Conservation (phyloP, 2,113 vertebrate genomes). For the Bambusicola thoracicus region DNA sequence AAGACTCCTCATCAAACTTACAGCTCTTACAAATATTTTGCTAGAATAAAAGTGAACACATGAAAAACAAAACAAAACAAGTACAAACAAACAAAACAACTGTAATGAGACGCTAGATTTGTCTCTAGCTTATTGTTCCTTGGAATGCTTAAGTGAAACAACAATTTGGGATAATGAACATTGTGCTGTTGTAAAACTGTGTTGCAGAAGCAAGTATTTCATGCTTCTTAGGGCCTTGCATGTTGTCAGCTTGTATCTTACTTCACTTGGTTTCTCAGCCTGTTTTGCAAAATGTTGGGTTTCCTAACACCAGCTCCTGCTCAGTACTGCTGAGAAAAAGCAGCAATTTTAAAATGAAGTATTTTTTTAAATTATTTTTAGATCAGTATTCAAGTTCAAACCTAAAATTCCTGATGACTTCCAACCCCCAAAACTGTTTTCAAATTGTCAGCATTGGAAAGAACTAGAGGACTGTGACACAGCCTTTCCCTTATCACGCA, state of each 20-base stretch:
- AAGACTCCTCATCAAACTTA: not conserved
- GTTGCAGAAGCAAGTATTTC: not conserved
- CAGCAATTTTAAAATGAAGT: not conserved
- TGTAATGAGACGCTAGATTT: not conserved
- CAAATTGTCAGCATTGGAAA: not conserved
- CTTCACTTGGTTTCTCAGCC: conserved; percentile 25
- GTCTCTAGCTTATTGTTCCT: not conserved
- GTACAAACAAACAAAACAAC: not conserved
- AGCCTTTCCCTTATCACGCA: not conserved
- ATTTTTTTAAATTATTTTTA: not conserved
- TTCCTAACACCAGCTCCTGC: conserved; percentile 17
- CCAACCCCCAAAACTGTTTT: not conserved
- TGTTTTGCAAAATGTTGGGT: conserved; percentile 45
- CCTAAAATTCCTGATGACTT: not conserved
- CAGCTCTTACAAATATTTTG: not conserved
- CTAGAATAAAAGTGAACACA: not conserved
- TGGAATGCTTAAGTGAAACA: not conserved
- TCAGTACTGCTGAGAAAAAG: not conserved
- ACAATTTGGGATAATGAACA: not conserved
- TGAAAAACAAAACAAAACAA: not conserved
- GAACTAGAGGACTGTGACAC: not conserved
- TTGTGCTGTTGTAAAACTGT: not conserved
- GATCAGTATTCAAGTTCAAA: not conserved
- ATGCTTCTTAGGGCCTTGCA: not conserved
- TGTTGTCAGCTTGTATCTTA: conserved; percentile 4